Percentiles rank a stretch among this genome's conserved stretches.
phyloP scores from a whole-genome alignment of 2,888 invertebrate species.

The Epistrophe grossulariae region DNA sequence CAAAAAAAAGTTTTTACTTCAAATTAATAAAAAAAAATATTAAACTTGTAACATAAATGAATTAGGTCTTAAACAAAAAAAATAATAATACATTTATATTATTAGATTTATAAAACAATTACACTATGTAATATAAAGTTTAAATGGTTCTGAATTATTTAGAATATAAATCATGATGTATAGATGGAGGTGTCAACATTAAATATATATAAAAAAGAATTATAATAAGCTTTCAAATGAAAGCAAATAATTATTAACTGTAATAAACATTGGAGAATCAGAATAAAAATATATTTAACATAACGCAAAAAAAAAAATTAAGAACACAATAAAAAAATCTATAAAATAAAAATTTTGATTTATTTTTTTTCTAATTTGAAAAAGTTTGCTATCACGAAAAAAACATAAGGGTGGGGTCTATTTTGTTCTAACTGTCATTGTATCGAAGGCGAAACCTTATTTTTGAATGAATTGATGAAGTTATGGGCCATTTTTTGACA shows the following conservation, averaged over 20 bases:
- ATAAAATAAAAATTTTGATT: constrained; percentile 60
- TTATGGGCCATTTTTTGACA: no score
- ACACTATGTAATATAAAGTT: constrained; percentile 49
- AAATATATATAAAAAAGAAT: constrained; percentile 48
- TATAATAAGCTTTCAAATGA: constrained; percentile 66
- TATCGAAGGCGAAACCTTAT: no score
- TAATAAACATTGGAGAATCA: constrained; percentile 78
- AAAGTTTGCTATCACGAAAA: no score
- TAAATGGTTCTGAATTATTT: constrained; percentile 53
- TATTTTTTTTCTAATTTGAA: not conserved
- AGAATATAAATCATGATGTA: constrained; percentile 47
- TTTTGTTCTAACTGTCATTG: no score
- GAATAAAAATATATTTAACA: constrained; percentile 75
- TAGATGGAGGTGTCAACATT: constrained; percentile 72
- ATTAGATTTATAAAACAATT: constrained; percentile 30
- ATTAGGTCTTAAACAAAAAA: constrained; percentile 7
- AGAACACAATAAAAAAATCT: constrained; percentile 25
- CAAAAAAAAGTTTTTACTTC: constrained; percentile 32
- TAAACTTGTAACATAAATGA: constrained; percentile 15
- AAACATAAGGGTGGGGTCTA: no score
- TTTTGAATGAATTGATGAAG: no score
- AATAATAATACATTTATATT: constrained; percentile 15
- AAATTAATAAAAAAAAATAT: constrained; percentile 38
- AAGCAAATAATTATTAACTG: constrained; percentile 49
- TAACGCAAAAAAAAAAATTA: constrained; percentile 50